phyloP scores from a whole-genome alignment of 1,140 invertebrate species.

The Lamellibrachia luymesi region DNA sequence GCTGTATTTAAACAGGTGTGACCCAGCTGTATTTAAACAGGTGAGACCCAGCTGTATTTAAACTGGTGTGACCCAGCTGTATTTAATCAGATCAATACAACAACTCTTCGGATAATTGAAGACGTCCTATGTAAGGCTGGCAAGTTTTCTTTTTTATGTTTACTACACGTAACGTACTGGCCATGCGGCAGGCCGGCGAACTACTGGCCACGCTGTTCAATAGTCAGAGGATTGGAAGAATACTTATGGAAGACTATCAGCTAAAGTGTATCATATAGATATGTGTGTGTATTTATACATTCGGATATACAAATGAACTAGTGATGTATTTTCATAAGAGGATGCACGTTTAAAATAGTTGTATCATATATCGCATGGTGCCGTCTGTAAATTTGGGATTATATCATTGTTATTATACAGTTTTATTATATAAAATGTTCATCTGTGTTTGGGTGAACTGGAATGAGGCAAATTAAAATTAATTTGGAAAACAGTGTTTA shows the following conservation, averaged over 20 bases:
- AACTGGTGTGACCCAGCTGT: background rate
- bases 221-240: background rate
- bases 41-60: background rate
- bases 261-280: background rate
- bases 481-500: background rate
- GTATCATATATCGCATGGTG: background rate
- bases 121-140: background rate
- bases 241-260: background rate
- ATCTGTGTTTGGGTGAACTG: background rate
- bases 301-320: background rate
- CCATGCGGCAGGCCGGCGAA: background rate
- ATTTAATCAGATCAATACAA: background rate
- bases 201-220: background rate
- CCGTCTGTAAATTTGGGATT: slow-evolving; percentile 4
- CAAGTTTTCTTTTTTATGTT: background rate
- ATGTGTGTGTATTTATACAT: background rate
- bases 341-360: background rate
- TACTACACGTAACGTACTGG: background rate
- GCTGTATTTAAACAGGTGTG: too few species aligned
- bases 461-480: background rate
- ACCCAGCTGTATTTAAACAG: too few species aligned
- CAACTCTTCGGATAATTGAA: background rate
- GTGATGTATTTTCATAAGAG: background rate
- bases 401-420: background rate
- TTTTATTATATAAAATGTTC: slow-evolving; percentile 6